A percentile compares a stretch with the other conserved stretches of the same genome.
Conservation (phyloP, 2,797 vertebrate species). For the Anableps anableps region DNA sequence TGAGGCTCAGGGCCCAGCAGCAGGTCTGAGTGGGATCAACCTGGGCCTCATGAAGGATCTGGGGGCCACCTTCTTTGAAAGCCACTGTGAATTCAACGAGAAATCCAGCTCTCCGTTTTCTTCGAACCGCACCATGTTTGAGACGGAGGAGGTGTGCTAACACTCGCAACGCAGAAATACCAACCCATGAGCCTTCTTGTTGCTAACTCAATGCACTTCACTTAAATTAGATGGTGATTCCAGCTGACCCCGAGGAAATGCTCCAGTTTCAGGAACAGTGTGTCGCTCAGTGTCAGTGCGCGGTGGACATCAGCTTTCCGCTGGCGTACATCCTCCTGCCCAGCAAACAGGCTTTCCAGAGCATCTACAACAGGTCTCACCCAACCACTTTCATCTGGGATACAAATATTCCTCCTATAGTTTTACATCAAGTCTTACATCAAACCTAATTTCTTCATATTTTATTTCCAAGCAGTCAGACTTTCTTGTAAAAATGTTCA, state of each 20-base stretch:
- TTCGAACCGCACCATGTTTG: slow-evolving; percentile 95
- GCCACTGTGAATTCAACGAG: slow-evolving; percentile 88
- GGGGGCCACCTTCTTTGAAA: slow-evolving; percentile 85
- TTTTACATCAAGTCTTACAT: not conserved
- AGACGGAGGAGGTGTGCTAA: slow-evolving; percentile 88
- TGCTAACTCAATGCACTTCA: not conserved
- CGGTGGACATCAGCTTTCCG: slow-evolving; percentile 87
- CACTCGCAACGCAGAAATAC: not conserved
- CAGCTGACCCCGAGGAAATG: slow-evolving; percentile 92
- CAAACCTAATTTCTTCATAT: not conserved
- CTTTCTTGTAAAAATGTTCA: not conserved
- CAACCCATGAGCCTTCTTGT: not conserved
- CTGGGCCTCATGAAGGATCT: slow-evolving; percentile 80
- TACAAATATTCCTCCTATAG: not conserved
- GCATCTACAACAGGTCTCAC: slow-evolving; percentile 90
- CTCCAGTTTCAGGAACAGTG: slow-evolving; percentile 87
- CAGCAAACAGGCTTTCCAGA: slow-evolving; percentile 91
- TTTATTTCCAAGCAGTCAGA: not conserved
- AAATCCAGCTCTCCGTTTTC: slow-evolving; percentile 91
- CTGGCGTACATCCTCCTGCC: slow-evolving; percentile 87
- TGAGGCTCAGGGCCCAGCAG: slow-evolving; percentile 63
- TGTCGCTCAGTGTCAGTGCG: slow-evolving; percentile 86
- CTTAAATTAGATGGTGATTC: slow-evolving; percentile 90
- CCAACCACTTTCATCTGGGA: not conserved
- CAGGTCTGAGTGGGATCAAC: slow-evolving; percentile 67